Evolutionary conservation across 2,797 vertebrate genomes (phyloP).

Genomic region (Crenuchus spilurus): DNA sequence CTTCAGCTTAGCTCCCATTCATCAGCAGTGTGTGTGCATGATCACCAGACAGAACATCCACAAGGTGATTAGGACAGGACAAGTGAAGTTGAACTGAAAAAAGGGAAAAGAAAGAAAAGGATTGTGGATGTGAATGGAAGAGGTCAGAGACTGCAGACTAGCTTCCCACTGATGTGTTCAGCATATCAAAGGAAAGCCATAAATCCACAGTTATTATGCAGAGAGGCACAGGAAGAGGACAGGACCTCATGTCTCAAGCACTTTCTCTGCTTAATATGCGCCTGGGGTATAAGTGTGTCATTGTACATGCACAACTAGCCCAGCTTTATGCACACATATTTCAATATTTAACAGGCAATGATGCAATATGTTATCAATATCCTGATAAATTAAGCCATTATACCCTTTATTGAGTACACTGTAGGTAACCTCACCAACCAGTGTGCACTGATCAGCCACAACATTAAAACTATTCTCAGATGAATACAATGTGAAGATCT

Average conservation of each 20-base stretch:
- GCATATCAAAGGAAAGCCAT: conserved; percentile 44
- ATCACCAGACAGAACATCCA: neutral
- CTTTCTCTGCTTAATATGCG: neutral
- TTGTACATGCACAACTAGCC: neutral
- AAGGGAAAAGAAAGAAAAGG: neutral
- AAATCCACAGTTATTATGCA: conserved; percentile 43
- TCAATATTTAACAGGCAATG: too few relatives aligned
- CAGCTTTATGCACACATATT: too few relatives aligned
- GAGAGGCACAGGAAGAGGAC: conserved; percentile 20
- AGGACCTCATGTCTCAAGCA: neutral
- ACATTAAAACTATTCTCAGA: too few relatives aligned
- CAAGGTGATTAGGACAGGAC: conserved; percentile 4
- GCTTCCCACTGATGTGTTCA: conserved; percentile 45
- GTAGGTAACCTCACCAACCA: too few relatives aligned
- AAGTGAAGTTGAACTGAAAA: neutral
- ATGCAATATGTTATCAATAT: too few relatives aligned
- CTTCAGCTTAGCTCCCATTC: neutral
- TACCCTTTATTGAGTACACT: too few relatives aligned
- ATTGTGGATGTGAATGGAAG: neutral
- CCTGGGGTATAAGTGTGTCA: neutral
- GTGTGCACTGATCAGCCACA: too few relatives aligned
- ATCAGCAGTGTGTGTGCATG: neutral
- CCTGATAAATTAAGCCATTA: too few relatives aligned
- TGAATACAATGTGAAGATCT: too few relatives aligned
- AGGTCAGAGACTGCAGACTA: conserved; percentile 47